phyloP scores from a whole-genome alignment of 2,888 invertebrate genomes.

The Eupithecia subfuscata region DNA sequence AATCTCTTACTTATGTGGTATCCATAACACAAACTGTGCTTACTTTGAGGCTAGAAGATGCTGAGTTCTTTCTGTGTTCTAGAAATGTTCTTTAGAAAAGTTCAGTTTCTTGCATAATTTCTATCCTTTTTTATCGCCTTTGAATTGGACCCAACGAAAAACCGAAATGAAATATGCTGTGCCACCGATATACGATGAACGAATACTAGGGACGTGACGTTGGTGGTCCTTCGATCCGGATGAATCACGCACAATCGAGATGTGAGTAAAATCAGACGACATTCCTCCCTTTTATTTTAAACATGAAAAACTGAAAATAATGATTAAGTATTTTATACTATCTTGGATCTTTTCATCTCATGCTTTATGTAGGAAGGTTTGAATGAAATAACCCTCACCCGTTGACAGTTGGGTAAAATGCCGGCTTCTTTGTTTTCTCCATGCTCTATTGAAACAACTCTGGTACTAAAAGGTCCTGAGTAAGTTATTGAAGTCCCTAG shows the following conservation, averaged over 20 bases:
- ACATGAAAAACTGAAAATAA: background rate
- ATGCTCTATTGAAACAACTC: no score
- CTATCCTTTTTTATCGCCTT: background rate
- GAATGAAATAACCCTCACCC: no score
- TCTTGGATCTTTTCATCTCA: background rate
- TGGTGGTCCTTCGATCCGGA: slow-evolving; percentile 33
- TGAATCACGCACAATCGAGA: slow-evolving; percentile 18
- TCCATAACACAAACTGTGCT: background rate
- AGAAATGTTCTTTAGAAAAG: background rate
- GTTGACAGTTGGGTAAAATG: no score
- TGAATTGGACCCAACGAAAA: slow-evolving; percentile 29
- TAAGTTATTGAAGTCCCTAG: no score
- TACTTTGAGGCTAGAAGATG: background rate
- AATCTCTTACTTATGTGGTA: no score
- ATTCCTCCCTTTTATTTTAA: background rate
- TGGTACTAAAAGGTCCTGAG: background rate
- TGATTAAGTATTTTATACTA: background rate
- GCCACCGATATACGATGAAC: slow-evolving; percentile 37
- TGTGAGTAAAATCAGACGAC: background rate
- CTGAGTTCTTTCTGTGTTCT: background rate
- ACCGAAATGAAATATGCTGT: slow-evolving; percentile 40
- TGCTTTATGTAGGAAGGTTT: background rate
- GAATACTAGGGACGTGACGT: slow-evolving; percentile 41
- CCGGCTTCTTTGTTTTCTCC: no score
- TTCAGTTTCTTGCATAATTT: no score